Conservation (phyloP, 2,797 vertebrate genomes). For the Selene dorsalis region DNA sequence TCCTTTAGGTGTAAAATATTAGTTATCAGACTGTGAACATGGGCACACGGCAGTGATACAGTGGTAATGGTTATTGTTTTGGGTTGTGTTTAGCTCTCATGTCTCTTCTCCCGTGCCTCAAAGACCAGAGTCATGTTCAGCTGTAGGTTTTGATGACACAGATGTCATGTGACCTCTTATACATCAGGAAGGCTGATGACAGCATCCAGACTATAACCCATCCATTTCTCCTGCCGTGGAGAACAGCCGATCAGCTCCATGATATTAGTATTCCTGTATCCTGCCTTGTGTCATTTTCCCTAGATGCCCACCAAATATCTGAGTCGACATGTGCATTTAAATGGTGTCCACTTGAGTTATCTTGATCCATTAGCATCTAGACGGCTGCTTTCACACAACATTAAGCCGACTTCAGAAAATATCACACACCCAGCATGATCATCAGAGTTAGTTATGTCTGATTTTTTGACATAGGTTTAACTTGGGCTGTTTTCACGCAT, state of each 20-base stretch:
- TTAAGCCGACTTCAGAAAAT: conserved; percentile 58
- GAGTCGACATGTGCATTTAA: conserved; percentile 64
- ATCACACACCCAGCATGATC: conserved; percentile 39
- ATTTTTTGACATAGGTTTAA: conserved; percentile 26
- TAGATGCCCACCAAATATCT: conserved; percentile 66
- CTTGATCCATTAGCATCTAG: conserved; percentile 59
- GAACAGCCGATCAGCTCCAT: conserved; percentile 54
- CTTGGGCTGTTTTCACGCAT: not conserved
- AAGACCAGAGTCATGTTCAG: not conserved
- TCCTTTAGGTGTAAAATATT: not conserved
- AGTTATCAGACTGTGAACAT: not conserved
- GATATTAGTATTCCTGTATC: conserved; percentile 63
- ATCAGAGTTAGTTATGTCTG: conserved; percentile 36
- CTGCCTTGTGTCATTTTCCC: conserved; percentile 61
- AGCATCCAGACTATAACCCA: conserved; percentile 8
- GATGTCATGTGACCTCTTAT: conserved; percentile 55
- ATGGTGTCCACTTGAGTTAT: conserved; percentile 70
- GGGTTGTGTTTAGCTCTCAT: not conserved
- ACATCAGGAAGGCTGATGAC: conserved; percentile 48
- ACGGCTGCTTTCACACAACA: conserved; percentile 65
- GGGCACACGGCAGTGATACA: not conserved
- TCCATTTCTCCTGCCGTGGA: conserved; percentile 16
- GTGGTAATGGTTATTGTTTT: not conserved
- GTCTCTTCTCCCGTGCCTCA: not conserved
- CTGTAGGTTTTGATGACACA: not conserved